Base-by-base conservation (phyloP, 2,888 invertebrate genomes). In the Microplitis deprimator region DNA sequence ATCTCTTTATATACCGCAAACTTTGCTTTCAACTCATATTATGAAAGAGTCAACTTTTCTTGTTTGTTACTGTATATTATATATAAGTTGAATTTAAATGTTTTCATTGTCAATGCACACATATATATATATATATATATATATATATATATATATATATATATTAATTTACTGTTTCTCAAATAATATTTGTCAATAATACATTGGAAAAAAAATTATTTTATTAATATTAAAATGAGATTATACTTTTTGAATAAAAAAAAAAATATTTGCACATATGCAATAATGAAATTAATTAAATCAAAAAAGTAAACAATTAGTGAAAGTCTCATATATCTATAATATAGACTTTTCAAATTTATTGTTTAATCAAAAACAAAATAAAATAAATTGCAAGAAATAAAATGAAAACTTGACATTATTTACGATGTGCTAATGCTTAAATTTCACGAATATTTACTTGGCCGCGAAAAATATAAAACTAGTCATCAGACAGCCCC, bases 401-500 rank as follows among this genome's bases (percentile, higher is more conserved):
- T 76, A 60, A 59, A 77, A 62, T 29, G 73, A 64, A 29, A 67
- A 61, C 17, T 29, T 82, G 81, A 79, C 82, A 79, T 68, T 69
- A 20, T 60, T 77, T 77, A 77, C 75, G 59, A 73, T 80, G 81
- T 82, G 82, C 80, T 29, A 77, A 78, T 73, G 71, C 77, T 78
- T 50, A 80, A 81, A 86, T 86, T 86, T 85, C 84, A 81, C 82
- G 85, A 86, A 86, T 86, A 85, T 82, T 81, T 71, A 29, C 78
- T 77, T 79, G 79, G 79, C 79, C 73, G 61, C 20, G 17, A 59
- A 59, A 59, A 13, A 68, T 39, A 38, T 39, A 50, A 13, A 20
- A 59, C 17, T 8, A 13, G 62, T n/a, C 61, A 71, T 59, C 13
- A 17, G 38, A 71, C 39, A 39, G 10, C 71, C 62, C 62, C 62